phyloP scores from a whole-genome alignment of 2,888 invertebrate species.

The Tholera decimalis region DNA sequence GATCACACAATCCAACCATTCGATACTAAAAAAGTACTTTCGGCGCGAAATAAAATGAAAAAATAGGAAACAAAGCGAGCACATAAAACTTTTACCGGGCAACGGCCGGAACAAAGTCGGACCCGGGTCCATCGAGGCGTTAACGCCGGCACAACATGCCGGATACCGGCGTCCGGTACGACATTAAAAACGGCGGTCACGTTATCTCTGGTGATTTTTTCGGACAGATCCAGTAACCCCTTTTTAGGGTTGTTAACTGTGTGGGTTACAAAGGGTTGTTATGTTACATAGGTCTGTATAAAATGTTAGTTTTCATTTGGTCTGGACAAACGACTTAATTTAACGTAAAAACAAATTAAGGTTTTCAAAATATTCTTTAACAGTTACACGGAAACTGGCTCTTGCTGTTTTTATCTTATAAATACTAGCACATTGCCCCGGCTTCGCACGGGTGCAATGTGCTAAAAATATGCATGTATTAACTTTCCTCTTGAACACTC shows the following conservation, averaged over 20 bases:
- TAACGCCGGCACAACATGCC: slow-evolving; percentile 65
- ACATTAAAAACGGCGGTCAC: slow-evolving; percentile 66
- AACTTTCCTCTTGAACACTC: too few relatives aligned
- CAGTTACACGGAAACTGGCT: not conserved
- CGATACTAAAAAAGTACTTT: slow-evolving; percentile 62
- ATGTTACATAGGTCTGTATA: slow-evolving; percentile 2
- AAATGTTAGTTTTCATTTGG: not conserved
- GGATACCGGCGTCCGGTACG: slow-evolving; percentile 64
- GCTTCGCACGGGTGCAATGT: too few relatives aligned
- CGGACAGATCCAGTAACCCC: slow-evolving; percentile 51
- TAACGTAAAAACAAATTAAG: not conserved
- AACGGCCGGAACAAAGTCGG: slow-evolving; percentile 62
- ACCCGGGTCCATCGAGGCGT: slow-evolving; percentile 62
- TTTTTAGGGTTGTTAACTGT: slow-evolving; percentile 50
- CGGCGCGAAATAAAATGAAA: slow-evolving; percentile 55
- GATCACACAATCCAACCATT: slow-evolving; percentile 51
- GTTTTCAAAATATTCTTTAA: not conserved
- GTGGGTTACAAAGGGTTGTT: slow-evolving; percentile 12
- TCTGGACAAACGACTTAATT: not conserved
- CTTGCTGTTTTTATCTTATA: too few relatives aligned
- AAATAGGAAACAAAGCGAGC: slow-evolving; percentile 52
- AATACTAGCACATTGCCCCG: too few relatives aligned
- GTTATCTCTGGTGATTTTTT: slow-evolving; percentile 67
- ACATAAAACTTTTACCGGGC: slow-evolving; percentile 61
- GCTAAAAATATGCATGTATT: too few relatives aligned